Evolutionary conservation across 2,113 vertebrate genomes (phyloP).

Genomic region (Brevimyrus niger): DNA sequence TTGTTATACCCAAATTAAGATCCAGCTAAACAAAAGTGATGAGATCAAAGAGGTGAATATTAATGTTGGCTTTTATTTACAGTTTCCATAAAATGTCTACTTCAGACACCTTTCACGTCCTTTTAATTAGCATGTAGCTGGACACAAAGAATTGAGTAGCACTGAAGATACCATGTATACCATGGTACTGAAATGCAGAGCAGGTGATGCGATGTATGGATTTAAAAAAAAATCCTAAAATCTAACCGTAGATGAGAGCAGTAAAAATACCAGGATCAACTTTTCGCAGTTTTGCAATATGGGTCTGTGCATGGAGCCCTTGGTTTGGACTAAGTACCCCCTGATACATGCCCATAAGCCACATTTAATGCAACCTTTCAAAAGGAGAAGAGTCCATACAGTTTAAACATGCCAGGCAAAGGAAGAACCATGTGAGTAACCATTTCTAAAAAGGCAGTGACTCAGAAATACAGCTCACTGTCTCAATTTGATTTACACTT

Average conservation of each 20-base stretch:
- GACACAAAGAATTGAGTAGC: background rate
- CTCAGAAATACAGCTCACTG: conserved; percentile 51
- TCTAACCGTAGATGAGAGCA: background rate
- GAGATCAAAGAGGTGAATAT: conserved; percentile 1
- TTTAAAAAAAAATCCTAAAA: background rate
- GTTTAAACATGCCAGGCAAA: conserved; percentile 37
- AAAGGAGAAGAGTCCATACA: conserved; percentile 28
- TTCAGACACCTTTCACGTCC: background rate
- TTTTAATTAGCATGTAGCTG: background rate
- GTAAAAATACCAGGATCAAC: background rate
- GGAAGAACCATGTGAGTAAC: conserved; percentile 15
- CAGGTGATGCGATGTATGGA: no score
- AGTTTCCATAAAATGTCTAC: background rate
- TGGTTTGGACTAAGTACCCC: conserved; percentile 18
- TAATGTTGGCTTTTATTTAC: conserved; percentile 9
- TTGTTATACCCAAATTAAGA: background rate
- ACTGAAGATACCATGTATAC: background rate
- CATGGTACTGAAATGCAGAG: background rate
- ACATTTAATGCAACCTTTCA: conserved; percentile 40
- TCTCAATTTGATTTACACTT: conserved; percentile 50
- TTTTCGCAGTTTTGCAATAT: background rate
- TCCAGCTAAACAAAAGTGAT: background rate
- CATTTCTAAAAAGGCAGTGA: conserved; percentile 41
- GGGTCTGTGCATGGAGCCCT: conserved; percentile 4
- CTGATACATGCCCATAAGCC: conserved; percentile 46